Conservation (phyloP, 2,888 invertebrate species). For the Sialis lutaria region DNA sequence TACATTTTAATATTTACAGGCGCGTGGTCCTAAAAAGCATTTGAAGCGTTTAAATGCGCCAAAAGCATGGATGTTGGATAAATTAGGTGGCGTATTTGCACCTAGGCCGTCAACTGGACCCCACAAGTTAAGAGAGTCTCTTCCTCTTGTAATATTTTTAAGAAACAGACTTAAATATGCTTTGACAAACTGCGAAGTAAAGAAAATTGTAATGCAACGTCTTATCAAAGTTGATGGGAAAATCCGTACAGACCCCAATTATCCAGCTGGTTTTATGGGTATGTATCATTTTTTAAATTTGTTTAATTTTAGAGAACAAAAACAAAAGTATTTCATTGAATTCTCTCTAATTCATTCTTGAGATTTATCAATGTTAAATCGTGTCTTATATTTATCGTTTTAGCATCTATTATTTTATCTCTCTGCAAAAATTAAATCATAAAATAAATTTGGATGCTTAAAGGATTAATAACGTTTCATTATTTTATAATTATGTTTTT, state of each 20-base stretch:
- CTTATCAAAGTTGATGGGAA: conserved; percentile 97
- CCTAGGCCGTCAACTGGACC: conserved; percentile 96
- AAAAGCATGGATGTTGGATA: conserved; percentile 99
- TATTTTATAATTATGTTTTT: conserved; percentile 1
- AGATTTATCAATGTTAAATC: no score
- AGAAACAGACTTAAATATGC: conserved; percentile 98
- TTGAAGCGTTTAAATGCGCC: conserved; percentile 98
- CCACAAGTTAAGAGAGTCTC: conserved; percentile 91
- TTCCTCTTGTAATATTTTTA: conserved; percentile 91
- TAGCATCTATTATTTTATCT: no score
- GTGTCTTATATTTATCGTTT: no score
- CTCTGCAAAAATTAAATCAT: no score
- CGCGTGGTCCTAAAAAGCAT: conserved; percentile 98
- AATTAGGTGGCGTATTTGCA: conserved; percentile 93
- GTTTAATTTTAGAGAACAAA: no score
- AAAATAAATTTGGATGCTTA: not conserved
- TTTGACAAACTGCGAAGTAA: conserved; percentile 88
- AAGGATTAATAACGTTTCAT: not conserved
- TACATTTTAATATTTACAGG: conserved; percentile 37
- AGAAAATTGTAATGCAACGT: conserved; percentile 95
- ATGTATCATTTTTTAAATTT: conserved; percentile 21
- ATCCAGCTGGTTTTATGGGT: conserved; percentile 99
- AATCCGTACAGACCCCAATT: conserved; percentile 93
- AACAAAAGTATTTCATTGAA: no score
- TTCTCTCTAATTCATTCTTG: no score